phyloP scores from a whole-genome alignment of 2,797 vertebrate genomes.

The Tapera naevia region DNA sequence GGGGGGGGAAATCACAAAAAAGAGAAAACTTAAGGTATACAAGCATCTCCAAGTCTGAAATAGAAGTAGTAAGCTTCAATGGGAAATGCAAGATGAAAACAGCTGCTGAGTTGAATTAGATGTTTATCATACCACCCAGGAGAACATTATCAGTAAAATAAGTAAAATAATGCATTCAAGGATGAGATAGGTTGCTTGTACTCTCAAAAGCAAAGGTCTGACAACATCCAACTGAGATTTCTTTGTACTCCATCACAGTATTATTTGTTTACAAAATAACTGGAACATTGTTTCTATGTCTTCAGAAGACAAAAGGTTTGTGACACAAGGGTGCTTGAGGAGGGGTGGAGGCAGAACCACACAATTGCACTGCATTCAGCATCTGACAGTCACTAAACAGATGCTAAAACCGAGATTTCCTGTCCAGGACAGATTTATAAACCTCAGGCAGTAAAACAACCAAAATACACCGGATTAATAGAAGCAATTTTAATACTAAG shows the following conservation, averaged over 20 bases:
- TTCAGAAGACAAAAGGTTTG: slow-evolving; percentile 28
- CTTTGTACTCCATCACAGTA: background rate
- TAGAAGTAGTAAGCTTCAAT: slow-evolving; percentile 3
- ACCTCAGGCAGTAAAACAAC: background rate
- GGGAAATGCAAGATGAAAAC: background rate
- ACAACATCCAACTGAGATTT: slow-evolving; percentile 32
- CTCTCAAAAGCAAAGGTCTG: background rate
- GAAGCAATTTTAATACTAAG: background rate
- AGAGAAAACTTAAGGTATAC: background rate
- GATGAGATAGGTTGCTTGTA: slow-evolving; percentile 13
- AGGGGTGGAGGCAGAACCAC: background rate
- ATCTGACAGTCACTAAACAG: background rate
- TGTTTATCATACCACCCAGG: slow-evolving; percentile 22
- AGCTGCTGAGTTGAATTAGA: background rate
- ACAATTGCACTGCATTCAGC: background rate
- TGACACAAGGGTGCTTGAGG: background rate
- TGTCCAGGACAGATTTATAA: slow-evolving; percentile 20
- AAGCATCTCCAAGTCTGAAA: background rate
- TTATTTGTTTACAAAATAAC: slow-evolving; percentile 46
- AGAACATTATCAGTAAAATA: slow-evolving; percentile 22
- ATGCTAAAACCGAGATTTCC: background rate
- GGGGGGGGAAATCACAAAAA: background rate
- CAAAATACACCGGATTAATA: slow-evolving; percentile 10
- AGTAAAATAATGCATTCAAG: background rate
- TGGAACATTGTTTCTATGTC: slow-evolving; percentile 11